These are phyloP conservation scores for Propithecus perrieri DNA, from an alignment of 2,797 vertebrate genomes.

Conservation along the genomic window DNA sequence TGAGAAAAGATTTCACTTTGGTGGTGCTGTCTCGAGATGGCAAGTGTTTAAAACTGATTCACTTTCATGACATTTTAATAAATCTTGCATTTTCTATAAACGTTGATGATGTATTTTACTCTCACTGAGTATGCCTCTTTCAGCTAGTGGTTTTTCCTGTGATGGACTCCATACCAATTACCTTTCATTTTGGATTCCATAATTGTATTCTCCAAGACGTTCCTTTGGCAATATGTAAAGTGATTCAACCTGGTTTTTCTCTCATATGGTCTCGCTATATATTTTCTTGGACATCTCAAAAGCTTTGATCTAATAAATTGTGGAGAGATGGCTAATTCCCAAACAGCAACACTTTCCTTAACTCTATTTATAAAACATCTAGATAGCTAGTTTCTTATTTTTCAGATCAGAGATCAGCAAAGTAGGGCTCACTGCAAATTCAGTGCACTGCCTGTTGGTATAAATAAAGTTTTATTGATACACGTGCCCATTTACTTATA, in stretches of 20 bases:
- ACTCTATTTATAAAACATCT: background rate
- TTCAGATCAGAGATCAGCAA: background rate
- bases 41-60: constrained; percentile 1
- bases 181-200: background rate
- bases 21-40: background rate
- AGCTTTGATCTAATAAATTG: background rate
- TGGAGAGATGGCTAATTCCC: background rate
- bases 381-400: background rate
- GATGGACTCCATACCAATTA: background rate
- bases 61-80: constrained; percentile 11
- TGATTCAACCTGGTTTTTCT: background rate
- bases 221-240: background rate
- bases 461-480: background rate
- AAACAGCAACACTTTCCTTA: background rate
- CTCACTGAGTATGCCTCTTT: background rate
- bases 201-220: background rate
- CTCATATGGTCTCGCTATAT: accelerated
- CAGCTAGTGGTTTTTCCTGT: background rate
- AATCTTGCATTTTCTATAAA: background rate
- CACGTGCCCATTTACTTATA: background rate
- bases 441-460: background rate
- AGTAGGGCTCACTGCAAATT: background rate
- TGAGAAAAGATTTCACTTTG: background rate
- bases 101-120: background rate
- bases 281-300: background rate